Percentiles rank a stretch among this genome's conserved stretches.
phyloP scores from a whole-genome alignment of 2,113 vertebrate genomes.

The Passerina amoena region DNA sequence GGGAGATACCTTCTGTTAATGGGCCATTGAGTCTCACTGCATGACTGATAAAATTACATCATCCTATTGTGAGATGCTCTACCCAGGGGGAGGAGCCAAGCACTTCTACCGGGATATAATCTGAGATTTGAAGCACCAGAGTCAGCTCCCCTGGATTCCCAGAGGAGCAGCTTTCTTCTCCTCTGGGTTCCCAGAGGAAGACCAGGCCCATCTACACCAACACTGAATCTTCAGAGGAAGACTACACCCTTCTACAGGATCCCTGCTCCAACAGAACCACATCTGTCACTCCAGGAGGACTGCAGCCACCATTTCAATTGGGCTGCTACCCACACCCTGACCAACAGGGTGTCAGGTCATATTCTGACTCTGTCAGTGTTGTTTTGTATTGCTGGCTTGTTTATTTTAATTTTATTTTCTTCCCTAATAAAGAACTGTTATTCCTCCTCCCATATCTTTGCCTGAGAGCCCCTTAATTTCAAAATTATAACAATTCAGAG shows the following conservation, averaged over 20 bases:
- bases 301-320: not conserved
- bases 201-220: not conserved
- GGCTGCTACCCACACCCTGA: not conserved
- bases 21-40: not conserved
- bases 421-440: not conserved
- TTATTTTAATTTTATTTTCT: not conserved
- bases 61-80: not conserved
- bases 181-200: not conserved
- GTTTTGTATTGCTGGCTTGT: not conserved
- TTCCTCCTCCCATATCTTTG: not conserved
- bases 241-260: not conserved
- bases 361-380: not conserved
- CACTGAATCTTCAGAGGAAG: not conserved
- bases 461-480: not conserved
- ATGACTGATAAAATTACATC: not conserved
- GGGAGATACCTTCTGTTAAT: not conserved
- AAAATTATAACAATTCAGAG: not conserved
- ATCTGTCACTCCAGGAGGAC: not conserved
- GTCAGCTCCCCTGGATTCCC: not conserved
- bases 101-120: not conserved
- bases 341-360: not conserved
- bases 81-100: not conserved
- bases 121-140: not conserved
- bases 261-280: not conserved
- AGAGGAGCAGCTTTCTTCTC: not conserved